A percentile compares a stretch with the other conserved stretches of the same genome.
Conservation (phyloP, 2,888 invertebrate species). For the Ceratothoa steindachneri region DNA sequence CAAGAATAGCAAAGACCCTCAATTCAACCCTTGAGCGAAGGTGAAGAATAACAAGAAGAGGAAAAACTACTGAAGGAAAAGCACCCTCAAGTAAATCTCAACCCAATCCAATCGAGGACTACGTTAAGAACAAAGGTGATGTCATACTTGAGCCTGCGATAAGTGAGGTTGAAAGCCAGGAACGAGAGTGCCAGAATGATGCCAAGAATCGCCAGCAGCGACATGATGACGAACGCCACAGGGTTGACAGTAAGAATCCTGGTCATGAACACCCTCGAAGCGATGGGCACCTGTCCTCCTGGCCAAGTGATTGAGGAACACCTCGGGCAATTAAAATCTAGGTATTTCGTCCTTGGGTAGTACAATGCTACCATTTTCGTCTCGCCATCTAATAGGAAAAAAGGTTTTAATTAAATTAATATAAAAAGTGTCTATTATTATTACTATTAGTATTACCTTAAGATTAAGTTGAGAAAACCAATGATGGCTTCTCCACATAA, state of each 20-base stretch:
- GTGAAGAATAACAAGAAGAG: too few species aligned
- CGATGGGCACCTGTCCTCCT: conserved; percentile 74
- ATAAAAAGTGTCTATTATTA: too few species aligned
- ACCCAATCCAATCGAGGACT: too few species aligned
- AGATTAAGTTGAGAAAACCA: too few species aligned
- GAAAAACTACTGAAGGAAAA: too few species aligned
- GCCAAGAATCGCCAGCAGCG: conserved; percentile 68
- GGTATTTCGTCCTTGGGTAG: conserved; percentile 59
- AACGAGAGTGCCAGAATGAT: conserved; percentile 71
- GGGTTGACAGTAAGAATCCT: conserved; percentile 73
- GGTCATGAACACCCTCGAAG: conserved; percentile 68
- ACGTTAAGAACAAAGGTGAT: too few species aligned
- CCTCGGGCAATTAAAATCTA: conserved; percentile 66
- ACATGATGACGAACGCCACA: conserved; percentile 68
- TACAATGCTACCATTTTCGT: conserved; percentile 68
- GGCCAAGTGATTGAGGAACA: conserved; percentile 69
- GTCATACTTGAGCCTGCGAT: conserved; percentile 71
- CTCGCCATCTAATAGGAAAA: conserved; percentile 53
- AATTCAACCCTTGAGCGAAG: too few species aligned
- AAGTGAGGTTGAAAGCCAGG: conserved; percentile 75
- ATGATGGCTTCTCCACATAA: too few species aligned
- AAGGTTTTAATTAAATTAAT: conserved; percentile 1
- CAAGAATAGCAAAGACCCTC: too few species aligned
- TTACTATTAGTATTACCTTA: too few species aligned
- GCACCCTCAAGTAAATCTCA: too few species aligned